Evolutionary conservation across 2,888 invertebrate genomes (phyloP), one percentile per base, ranked within the genome.

Genomic region (Pyrrhia umbra): DNA sequence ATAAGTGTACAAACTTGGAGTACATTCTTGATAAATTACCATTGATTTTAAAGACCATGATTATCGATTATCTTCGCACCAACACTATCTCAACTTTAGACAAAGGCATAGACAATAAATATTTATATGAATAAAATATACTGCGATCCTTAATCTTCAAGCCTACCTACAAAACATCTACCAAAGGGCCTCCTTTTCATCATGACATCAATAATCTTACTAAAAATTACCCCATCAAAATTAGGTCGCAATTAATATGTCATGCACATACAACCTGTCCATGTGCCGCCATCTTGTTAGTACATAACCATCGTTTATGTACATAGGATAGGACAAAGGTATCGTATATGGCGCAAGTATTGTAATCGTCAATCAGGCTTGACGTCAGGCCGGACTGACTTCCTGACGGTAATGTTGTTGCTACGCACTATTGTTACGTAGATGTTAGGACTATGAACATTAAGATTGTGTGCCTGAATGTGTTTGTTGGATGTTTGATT

Each of bases 331-430:
- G 34, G 34, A 34, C n/a, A n/a, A 34, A 34, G 34, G 34, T 15
- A 3, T 40, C 58, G 2, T 57, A 43, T 58, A 76, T 42, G 79
- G 65, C 23, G 15, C 39, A 2, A 39, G 40, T 57, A 59, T 68
- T 76, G 8, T 59, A 30, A 64, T 77, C 23, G 2, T 54, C n/a
- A n/a, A 49, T 42, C 8, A 3, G 6, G 20, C 13, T 43, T 71
- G 73, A 79, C 80, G 77, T 79, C 68, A 60, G 25, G 0, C 39
- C 1, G 8, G 46, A 52, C 42, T 46, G 50, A 58, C 58, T 77
- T 77, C 80, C 74, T 73, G 68, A 62, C 27, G 71, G 1, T 27
- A 15, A 47, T 57, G 23, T 20, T n/a, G 40, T 46, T 30, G n/a
- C 55, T 46, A 39, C 18, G 73, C n/a, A 25, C 18, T 27, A 67